These are phyloP conservation scores for Rousettus madagascariensis DNA, from an alignment of 2,797 vertebrate genomes.

Conservation along the genomic window DNA sequence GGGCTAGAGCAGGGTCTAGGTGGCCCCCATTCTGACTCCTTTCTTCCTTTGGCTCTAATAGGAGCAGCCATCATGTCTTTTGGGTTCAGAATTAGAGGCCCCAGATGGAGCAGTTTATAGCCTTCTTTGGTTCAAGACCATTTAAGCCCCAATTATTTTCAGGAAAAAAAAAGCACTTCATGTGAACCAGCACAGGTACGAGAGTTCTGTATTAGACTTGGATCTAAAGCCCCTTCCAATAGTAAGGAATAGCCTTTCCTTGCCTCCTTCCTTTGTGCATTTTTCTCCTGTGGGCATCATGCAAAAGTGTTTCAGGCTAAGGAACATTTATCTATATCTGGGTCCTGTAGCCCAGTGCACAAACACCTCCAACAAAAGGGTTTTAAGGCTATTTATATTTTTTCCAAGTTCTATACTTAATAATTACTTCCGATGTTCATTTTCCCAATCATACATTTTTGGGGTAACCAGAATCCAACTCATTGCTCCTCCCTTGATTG, in stretches of 20 bases:
- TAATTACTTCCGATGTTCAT: slow-evolving; percentile 38
- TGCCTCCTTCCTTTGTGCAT: not conserved
- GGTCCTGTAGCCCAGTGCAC: not conserved
- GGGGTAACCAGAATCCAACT: not conserved
- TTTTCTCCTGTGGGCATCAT: not conserved
- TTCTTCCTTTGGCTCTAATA: not conserved
- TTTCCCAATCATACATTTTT: slow-evolving; percentile 7
- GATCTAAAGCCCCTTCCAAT: not conserved
- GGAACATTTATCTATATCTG: not conserved
- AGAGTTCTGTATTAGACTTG: not conserved
- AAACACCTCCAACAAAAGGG: not conserved
- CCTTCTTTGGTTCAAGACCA: not conserved
- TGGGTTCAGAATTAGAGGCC: not conserved
- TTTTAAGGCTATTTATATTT: slow-evolving; percentile 28
- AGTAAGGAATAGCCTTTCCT: not conserved
- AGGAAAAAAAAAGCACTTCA: not conserved
- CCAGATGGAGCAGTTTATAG: not conserved
- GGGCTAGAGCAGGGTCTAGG: not conserved
- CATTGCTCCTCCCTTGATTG: not conserved
- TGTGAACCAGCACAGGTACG: not conserved
- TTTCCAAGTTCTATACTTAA: slow-evolving; percentile 9
- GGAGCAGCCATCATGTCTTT: not conserved
- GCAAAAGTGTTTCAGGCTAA: not conserved
- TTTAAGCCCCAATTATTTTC: not conserved
- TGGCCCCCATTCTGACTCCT: not conserved